Evolutionary conservation across 2,888 invertebrate species (phyloP), one percentile per base, ranked within the genome.

Genomic region (Neuroscelio doddi): DNA sequence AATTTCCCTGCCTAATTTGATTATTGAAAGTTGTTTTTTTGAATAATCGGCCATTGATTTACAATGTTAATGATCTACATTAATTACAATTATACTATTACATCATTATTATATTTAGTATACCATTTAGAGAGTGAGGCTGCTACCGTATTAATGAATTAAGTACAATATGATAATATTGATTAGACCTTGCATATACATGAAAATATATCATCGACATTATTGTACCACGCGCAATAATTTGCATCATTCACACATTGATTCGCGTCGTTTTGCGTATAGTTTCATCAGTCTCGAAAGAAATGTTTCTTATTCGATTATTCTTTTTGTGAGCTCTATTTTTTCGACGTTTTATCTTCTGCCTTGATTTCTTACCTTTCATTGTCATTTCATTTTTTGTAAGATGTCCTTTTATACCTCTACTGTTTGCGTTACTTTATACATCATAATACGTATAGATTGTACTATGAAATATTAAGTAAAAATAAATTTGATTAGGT

Each of bases 401-500:
- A 56, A 49, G 26, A 64, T 58, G 57, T 58, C 59, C 64, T 66
- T 69, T 62, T 64, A 64, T 64, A 64, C 61, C 64, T 62, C 62
- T 55, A 69, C 63, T 77, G 75, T 82, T 81, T 81, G 78, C 78
- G 81, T 83, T 83, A 80, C 82, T 83, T 83, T 84, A 79, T 82
- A 82, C 79, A 83, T 83, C 81, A 79, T 82, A 80, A 82, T 84
- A 83, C 80, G 73, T 80, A 80, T 84, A 83, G 83, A 84, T 82
- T 84, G 83, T 84, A 84, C 79, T 80, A 83, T 81, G 83, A 83
- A 82, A 84, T 82, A 83, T 83, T 81, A 83, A 82, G 81, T 83
- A 80, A 84, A 82, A 84, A 83, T 84, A 84, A 80, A 84, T 84
- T 84, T 84, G 82, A 84, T 84, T 84, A 83, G 84, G 81, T 84